Conservation (phyloP, 1,140 invertebrate genomes). For the Brachionus plicatilis region DNA sequence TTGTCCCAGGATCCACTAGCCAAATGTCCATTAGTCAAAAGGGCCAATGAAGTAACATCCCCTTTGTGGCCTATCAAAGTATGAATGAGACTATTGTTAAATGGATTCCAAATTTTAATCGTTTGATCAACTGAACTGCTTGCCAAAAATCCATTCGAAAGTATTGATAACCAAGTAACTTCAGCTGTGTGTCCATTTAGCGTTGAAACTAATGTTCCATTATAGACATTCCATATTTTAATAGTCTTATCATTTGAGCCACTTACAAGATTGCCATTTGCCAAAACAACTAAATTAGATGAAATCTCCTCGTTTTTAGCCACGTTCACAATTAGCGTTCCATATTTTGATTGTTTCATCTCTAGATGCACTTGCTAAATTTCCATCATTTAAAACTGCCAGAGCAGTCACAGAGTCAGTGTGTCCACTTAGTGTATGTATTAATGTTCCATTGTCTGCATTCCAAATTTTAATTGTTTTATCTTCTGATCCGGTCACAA, state of each 20-base stretch:
- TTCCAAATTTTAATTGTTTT: slow-evolving; percentile 97
- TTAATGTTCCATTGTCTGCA: neutral
- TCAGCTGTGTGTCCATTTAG: neutral
- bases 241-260: neutral
- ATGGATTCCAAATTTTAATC: neutral
- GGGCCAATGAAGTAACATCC: slow-evolving; percentile 42
- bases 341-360: slow-evolving; percentile 4
- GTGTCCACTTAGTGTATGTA: neutral
- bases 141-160: neutral
- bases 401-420: neutral
- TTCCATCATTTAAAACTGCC: neutral
- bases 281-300: neutral
- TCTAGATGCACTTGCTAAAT: neutral
- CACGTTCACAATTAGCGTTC: neutral
- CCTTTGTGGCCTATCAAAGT: neutral
- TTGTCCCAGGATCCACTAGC: slow-evolving; percentile 99
- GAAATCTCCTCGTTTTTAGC: neutral
- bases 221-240: neutral
- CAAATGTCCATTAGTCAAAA: slow-evolving; percentile 51
- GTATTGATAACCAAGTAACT: neutral
- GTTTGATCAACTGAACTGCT: neutral
- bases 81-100: neutral
- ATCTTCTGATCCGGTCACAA: slow-evolving; percentile 92
- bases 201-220: neutral
- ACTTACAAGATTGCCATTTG: neutral